Conservation (phyloP, 2,797 vertebrate genomes). For the Odontamblyopus rebecca region DNA sequence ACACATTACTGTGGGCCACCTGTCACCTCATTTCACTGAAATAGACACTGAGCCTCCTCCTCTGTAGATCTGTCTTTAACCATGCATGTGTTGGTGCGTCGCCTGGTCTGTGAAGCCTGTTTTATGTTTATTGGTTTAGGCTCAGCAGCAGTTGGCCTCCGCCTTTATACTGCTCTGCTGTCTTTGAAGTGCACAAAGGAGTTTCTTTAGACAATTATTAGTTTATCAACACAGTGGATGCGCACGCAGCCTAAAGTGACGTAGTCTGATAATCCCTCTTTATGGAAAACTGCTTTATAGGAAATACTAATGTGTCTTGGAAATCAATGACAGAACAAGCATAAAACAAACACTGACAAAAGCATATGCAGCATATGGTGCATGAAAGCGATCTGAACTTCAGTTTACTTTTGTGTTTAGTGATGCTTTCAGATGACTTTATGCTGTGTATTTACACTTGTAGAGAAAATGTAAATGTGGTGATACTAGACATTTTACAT, state of each 20-base stretch:
- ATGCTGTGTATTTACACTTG: background rate
- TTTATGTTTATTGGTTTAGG: conserved; percentile 53
- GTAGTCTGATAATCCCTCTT: no score
- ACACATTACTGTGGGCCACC: conserved; percentile 17
- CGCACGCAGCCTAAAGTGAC: no score
- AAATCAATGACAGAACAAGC: background rate
- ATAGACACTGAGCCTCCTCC: conserved; percentile 13
- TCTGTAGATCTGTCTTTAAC: conserved; percentile 8
- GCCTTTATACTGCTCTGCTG: conserved; percentile 26
- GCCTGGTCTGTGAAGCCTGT: conserved; percentile 39
- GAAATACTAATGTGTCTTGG: background rate
- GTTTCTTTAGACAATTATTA: background rate
- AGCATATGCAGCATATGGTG: background rate
- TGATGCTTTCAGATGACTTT: background rate
- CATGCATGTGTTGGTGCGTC: conserved; percentile 12
- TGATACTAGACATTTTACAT: background rate
- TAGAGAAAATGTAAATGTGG: no score
- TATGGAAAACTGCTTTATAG: background rate
- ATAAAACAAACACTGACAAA: background rate
- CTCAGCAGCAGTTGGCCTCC: conserved; percentile 46
- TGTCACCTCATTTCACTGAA: conserved; percentile 11
- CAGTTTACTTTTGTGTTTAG: background rate
- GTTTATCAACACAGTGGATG: no score
- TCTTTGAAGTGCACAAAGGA: conserved; percentile 12
- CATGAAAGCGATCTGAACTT: background rate